Evolutionary conservation across 1,140 invertebrate species (phyloP).

Genomic region (Drosophila ironensis): DNA sequence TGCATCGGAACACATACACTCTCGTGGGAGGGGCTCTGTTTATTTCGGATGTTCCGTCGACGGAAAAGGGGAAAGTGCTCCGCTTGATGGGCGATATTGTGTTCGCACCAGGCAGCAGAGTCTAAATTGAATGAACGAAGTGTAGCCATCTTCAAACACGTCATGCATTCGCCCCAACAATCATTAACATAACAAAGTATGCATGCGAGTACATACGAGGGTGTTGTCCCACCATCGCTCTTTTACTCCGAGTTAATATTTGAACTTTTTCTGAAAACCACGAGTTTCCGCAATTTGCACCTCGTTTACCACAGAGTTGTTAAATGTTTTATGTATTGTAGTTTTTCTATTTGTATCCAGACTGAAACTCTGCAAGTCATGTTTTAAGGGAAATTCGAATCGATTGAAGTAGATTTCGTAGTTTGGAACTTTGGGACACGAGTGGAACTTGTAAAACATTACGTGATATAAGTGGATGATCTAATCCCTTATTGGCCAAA

Average conservation of each 20-base stretch:
- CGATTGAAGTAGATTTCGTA: background rate
- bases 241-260: too few species aligned
- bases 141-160: slow-evolving; percentile 19
- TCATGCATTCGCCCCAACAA: slow-evolving; percentile 35
- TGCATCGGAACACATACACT: slow-evolving; percentile 20
- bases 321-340: too few species aligned
- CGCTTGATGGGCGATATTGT: slow-evolving; percentile 25
- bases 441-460: background rate
- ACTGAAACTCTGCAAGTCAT: too few species aligned
- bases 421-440: background rate
- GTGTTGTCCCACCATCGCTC: background rate
- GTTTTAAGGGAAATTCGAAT: too few species aligned
- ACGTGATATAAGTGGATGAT: too few species aligned
- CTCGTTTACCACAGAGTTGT: too few species aligned
- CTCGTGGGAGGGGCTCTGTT: slow-evolving; percentile 10
- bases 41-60: slow-evolving; percentile 7
- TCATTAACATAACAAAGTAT: slow-evolving; percentile 31
- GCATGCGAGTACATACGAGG: slow-evolving; percentile 1
- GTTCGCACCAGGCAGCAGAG: background rate
- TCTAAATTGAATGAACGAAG: slow-evolving; percentile 41
- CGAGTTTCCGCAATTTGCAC: too few species aligned
- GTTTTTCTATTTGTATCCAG: too few species aligned
- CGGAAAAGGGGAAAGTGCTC: slow-evolving; percentile 32
- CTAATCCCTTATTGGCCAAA: too few species aligned
- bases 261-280: too few species aligned